These are phyloP conservation scores for Zenarchopterus dispar DNA, from an alignment of 2,797 vertebrate genomes.

Conservation along the genomic window DNA sequence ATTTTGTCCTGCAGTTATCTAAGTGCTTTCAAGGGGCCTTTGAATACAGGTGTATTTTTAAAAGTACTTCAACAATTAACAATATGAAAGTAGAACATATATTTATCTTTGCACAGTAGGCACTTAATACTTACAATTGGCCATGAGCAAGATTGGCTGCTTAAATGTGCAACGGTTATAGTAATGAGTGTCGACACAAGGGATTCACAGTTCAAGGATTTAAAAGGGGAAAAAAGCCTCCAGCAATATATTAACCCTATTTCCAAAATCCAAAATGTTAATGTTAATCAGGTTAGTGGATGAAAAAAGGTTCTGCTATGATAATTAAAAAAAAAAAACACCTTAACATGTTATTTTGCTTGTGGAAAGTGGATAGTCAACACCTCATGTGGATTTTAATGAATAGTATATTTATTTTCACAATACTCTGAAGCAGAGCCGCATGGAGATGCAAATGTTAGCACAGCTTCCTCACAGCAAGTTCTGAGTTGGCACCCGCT, in stretches of 20 bases:
- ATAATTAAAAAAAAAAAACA: too few species aligned
- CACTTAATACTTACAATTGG: constrained; percentile 60
- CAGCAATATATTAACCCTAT: constrained; percentile 36
- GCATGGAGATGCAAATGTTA: too few species aligned
- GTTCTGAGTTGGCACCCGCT: too few species aligned
- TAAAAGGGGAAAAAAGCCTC: constrained; percentile 44
- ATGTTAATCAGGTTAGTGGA: too few species aligned
- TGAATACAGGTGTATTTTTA: constrained; percentile 52
- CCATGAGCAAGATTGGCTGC: constrained; percentile 37
- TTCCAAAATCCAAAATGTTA: too few species aligned
- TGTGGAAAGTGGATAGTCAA: too few species aligned
- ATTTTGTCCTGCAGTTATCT: constrained; percentile 45
- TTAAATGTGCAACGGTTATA: constrained; percentile 56
- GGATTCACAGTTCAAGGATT: constrained; percentile 37
- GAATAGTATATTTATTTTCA: too few species aligned
- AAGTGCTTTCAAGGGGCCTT: constrained; percentile 47
- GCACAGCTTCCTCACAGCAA: too few species aligned
- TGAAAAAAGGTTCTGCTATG: too few species aligned
- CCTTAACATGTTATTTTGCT: too few species aligned
- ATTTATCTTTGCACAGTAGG: constrained; percentile 61
- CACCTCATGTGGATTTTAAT: too few species aligned
- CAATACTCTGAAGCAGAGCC: too few species aligned
- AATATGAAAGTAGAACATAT: constrained; percentile 47
- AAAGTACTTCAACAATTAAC: constrained; percentile 53
- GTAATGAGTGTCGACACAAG: constrained; percentile 54